Percentiles rank a stretch among this genome's conserved stretches.
These are phyloP conservation scores for Limnephilus rhombicus DNA, from an alignment of 2,888 invertebrate genomes.

Conservation along the genomic window DNA sequence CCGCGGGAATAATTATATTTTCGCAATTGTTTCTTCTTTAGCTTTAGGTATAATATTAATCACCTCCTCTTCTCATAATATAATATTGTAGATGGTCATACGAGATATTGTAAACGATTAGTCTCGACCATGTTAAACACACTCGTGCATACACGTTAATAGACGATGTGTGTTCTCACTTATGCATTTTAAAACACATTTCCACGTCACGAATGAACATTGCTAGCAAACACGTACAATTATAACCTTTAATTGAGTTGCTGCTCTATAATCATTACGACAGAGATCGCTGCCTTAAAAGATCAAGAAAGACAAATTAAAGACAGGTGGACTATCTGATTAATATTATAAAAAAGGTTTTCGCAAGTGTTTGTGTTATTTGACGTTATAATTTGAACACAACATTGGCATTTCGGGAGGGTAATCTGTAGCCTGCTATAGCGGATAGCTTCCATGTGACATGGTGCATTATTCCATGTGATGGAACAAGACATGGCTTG, in stretches of 20 bases:
- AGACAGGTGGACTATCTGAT: background rate
- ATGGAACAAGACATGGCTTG: background rate
- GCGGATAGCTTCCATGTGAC: background rate
- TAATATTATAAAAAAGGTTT: background rate
- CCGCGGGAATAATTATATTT: constrained; percentile 24
- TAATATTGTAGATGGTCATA: constrained; percentile 25
- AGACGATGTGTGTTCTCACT: background rate
- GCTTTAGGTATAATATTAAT: constrained; percentile 8
- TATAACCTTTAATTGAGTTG: background rate
- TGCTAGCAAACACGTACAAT: background rate
- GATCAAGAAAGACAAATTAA: background rate
- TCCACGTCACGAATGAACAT: background rate
- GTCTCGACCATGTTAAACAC: background rate
- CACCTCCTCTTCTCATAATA: background rate
- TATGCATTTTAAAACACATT: background rate
- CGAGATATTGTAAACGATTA: constrained; percentile 15
- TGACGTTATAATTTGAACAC: background rate
- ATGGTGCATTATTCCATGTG: constrained; percentile 4
- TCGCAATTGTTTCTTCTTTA: background rate
- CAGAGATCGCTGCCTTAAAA: background rate
- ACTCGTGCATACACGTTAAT: background rate
- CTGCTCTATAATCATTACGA: background rate
- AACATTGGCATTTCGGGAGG: background rate
- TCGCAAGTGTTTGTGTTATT: background rate
- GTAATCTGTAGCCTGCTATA: background rate